phyloP scores from a whole-genome alignment of 2,888 invertebrate genomes.

The Cataglyphis livida region DNA sequence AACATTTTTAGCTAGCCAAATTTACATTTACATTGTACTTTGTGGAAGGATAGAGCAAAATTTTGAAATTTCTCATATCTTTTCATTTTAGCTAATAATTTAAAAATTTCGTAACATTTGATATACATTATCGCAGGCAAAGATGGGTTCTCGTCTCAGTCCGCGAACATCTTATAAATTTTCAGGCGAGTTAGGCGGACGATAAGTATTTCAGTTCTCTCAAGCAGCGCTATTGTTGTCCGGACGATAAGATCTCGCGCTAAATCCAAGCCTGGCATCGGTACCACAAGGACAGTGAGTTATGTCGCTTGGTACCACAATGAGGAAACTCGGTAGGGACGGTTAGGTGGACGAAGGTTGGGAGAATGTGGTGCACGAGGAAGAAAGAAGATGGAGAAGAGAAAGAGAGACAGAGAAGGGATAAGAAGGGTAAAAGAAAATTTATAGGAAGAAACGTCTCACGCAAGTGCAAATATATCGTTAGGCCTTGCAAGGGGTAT shows the following conservation, averaged over 20 bases:
- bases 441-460: slow-evolving; percentile 78
- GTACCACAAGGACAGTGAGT: slow-evolving; percentile 79
- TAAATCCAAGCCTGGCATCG: slow-evolving; percentile 77
- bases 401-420: slow-evolving; percentile 1
- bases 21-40: slow-evolving; percentile 1
- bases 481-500: slow-evolving; percentile 63
- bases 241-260: slow-evolving; percentile 79
- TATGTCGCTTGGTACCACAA: slow-evolving; percentile 77
- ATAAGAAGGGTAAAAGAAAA: slow-evolving; percentile 62
- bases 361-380: slow-evolving; percentile 50
- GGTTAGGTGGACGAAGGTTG: slow-evolving; percentile 56
- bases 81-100: not conserved
- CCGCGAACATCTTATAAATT: slow-evolving; percentile 76
- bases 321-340: slow-evolving; percentile 64
- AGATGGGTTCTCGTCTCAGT: slow-evolving; percentile 27
- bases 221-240: slow-evolving; percentile 79
- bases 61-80: not conserved
- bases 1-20: slow-evolving; percentile 3
- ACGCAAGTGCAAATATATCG: slow-evolving; percentile 75
- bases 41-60: not conserved
- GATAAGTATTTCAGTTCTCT: slow-evolving; percentile 78
- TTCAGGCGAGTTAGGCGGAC: slow-evolving; percentile 63
- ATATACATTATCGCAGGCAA: slow-evolving; percentile 33
- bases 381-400: slow-evolving; percentile 54
- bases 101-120: not conserved